These are phyloP conservation scores for Callinectes sapidus DNA, from an alignment of 2,888 invertebrate genomes.

Conservation along the genomic window DNA sequence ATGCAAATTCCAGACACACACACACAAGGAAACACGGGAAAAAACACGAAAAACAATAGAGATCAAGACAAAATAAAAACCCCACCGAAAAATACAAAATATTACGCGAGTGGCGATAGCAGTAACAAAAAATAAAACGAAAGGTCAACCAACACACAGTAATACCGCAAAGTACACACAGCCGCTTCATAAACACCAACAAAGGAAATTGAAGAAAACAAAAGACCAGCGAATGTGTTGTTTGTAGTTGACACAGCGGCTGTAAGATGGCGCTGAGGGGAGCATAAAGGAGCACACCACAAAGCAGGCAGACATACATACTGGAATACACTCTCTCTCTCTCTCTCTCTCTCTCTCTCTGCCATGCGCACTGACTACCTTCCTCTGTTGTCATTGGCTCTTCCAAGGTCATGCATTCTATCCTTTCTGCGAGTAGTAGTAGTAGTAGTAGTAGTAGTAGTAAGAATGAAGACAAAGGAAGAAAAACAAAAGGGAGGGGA, in stretches of 20 bases:
- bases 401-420: not conserved
- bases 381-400: not conserved
- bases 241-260: not conserved
- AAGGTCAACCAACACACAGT: too few relatives aligned
- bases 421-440: not conserved
- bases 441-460: not conserved
- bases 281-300: not conserved
- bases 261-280: not conserved
- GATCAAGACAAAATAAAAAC: not conserved
- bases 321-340: not conserved
- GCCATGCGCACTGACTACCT: not conserved
- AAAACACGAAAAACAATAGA: not conserved
- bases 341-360: conserved; percentile 38
- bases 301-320: not conserved
- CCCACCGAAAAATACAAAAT: not conserved
- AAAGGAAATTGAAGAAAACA: not conserved
- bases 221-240: not conserved
- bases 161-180: too few relatives aligned
- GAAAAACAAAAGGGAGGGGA: not conserved
- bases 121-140: not conserved
- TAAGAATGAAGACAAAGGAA: not conserved
- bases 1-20: not conserved
- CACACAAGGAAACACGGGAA: not conserved
- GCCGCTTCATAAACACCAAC: not conserved
- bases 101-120: not conserved